phyloP scores from a whole-genome alignment of 1,140 invertebrate species.

The Bombus huntii region DNA sequence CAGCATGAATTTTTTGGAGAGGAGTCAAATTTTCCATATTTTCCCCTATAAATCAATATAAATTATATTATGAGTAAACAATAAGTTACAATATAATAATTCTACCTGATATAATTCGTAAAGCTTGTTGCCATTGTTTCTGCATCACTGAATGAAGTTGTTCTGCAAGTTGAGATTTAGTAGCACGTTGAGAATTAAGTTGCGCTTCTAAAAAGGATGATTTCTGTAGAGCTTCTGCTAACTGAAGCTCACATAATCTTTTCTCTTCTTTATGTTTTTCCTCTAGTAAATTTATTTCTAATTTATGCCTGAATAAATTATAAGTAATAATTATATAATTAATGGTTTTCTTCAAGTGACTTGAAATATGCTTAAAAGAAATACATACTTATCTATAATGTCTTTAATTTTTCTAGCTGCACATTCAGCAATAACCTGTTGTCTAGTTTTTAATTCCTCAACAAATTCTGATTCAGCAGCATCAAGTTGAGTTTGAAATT shows the following conservation, averaged over 20 bases:
- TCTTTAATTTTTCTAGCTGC: conserved; percentile 88
- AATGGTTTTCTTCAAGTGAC: too few species aligned
- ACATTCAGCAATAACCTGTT: conserved; percentile 86
- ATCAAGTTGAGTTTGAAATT: conserved; percentile 90
- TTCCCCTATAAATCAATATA: conserved; percentile 62
- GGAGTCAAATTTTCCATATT: conserved; percentile 73
- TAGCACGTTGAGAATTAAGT: conserved; percentile 83
- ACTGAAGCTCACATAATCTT: conserved; percentile 86
- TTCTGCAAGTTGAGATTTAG: conserved; percentile 86
- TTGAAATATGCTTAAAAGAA: neutral
- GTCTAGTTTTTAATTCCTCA: conserved; percentile 85
- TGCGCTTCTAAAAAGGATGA: conserved; percentile 85
- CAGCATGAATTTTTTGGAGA: conserved; percentile 72
- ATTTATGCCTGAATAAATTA: conserved; percentile 84
- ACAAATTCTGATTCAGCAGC: conserved; percentile 86
- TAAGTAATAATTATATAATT: neutral
- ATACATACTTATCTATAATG: conserved; percentile 88
- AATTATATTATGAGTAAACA: neutral
- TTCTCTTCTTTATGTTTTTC: conserved; percentile 90
- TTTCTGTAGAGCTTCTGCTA: conserved; percentile 86
- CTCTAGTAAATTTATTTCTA: conserved; percentile 89
- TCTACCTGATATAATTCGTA: conserved; percentile 86
- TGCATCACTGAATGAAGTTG: conserved; percentile 91
- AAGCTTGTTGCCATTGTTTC: conserved; percentile 89
- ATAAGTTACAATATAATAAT: neutral